Base-by-base conservation (phyloP, 2,113 vertebrate genomes). In the Salvelinus namaycush region DNA sequence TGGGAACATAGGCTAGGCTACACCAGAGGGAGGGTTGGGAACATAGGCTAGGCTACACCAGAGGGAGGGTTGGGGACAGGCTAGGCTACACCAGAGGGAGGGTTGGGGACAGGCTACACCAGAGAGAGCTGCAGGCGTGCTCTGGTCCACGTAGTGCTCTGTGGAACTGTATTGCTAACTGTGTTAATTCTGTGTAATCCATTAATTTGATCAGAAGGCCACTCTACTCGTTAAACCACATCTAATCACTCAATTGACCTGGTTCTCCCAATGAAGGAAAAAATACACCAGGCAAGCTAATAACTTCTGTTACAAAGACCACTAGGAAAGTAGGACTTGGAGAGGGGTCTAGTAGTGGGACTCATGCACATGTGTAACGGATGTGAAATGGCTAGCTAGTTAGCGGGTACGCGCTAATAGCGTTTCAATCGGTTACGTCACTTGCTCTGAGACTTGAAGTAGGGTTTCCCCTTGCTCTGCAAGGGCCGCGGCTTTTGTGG, bases 171-270 rank as follows among this genome's bases (percentile, higher is more conserved):
- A 44, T 9, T 83, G 75, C 60, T 83, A 84, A 82, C 88, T 89
- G 83, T 62, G 24, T 34, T 88, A 85, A 90, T 82, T 76, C 81
- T 79, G 31, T 39, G 64, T 89, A 89, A 90, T 87, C 76, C 78
- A 82, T 77, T 85, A 82, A 86, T 90, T 68, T 93, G 87, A 90
- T 88, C 75, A 26, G 83, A 89, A 93, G 88, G 16, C 51, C 51
- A 18, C 51, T 54, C 77, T 84, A 86, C 82, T 70, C 79, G 84
- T 88, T 92, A 89, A 93, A 88, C 51, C 88, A 75, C 73, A 48
- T 44, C 76, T 93, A 91, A 92, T 92, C 83, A 83, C 75, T 57
- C 86, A 84, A 87, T 85, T 92, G 84, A 92, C 88, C 78, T 80
- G 3, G 81, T 84, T 83, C 49, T 74, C 74, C 67, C 29, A 80